Percentiles rank a stretch among this genome's conserved stretches.
Conservation (phyloP, 2,888 invertebrate species). For the Prosopocoilus inquinatus region DNA sequence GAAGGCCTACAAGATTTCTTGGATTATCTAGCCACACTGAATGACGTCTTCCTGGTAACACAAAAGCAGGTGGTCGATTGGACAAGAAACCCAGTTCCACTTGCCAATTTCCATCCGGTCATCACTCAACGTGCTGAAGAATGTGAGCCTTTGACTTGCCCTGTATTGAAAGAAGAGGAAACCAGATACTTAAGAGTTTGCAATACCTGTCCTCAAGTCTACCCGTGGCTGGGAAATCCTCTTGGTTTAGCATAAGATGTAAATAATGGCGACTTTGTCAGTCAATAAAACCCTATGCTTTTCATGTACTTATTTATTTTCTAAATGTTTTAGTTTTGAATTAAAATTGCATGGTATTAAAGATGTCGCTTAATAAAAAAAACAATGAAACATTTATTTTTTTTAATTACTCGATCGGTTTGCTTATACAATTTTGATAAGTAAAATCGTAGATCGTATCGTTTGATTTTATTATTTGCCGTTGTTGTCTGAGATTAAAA, state of each 20-base stretch:
- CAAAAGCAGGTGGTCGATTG: slow-evolving; percentile 49
- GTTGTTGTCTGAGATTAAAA: no score
- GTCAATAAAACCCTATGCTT: no score
- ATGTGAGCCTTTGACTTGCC: slow-evolving; percentile 35
- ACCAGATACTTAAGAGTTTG: slow-evolving; percentile 48
- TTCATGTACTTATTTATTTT: no score
- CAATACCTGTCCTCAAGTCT: slow-evolving; percentile 46
- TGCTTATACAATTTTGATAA: no score
- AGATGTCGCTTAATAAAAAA: no score
- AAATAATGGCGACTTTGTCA: no score
- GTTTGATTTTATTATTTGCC: no score
- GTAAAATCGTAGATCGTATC: no score
- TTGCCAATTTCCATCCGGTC: slow-evolving; percentile 29
- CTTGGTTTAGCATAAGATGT: not conserved
- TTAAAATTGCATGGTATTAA: no score
- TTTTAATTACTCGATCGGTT: no score
- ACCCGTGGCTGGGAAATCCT: slow-evolving; percentile 52
- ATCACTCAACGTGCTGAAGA: slow-evolving; percentile 14
- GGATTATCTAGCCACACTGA: slow-evolving; percentile 36
- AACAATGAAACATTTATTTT: no score
- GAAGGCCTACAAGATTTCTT: slow-evolving; percentile 42
- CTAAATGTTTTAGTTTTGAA: no score
- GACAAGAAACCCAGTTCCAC: slow-evolving; percentile 46
- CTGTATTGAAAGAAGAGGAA: slow-evolving; percentile 25
- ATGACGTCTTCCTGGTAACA: slow-evolving; percentile 50